Conservation (phyloP, 2,888 invertebrate species). For the Drepana falcataria region DNA sequence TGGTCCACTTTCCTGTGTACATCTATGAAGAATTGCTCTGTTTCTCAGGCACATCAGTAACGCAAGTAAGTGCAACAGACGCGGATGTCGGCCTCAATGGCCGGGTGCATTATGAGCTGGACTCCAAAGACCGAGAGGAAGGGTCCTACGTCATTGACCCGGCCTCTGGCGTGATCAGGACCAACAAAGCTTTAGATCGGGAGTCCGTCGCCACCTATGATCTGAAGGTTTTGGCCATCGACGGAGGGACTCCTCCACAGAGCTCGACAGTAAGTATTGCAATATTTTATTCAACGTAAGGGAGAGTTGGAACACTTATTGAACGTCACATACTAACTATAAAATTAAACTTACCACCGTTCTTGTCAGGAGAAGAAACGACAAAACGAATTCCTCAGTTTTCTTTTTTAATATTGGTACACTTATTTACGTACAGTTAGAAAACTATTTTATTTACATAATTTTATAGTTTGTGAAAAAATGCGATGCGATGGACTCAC, state of each 20-base stretch:
- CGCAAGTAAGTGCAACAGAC: constrained; percentile 89
- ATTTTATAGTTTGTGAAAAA: too few species aligned
- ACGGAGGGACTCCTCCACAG: constrained; percentile 89
- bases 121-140: constrained; percentile 86
- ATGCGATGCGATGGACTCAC: too few species aligned
- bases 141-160: constrained; percentile 96
- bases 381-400: too few species aligned
- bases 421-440: too few species aligned
- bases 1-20: too few species aligned
- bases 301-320: neutral
- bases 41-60: constrained; percentile 82
- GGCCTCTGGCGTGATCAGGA: constrained; percentile 93
- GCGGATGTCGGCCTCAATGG: constrained; percentile 93
- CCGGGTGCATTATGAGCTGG: constrained; percentile 87
- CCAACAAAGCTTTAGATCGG: constrained; percentile 92
- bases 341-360: too few species aligned
- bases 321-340: too few species aligned
- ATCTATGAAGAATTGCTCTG: too few species aligned
- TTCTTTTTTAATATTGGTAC: too few species aligned
- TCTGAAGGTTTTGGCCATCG: constrained; percentile 91
- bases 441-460: too few species aligned
- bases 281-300: neutral
- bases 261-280: constrained; percentile 74
- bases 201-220: constrained; percentile 93
- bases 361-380: too few species aligned